phyloP scores from a whole-genome alignment of 2,113 vertebrate species.

The Nibea coibor region DNA sequence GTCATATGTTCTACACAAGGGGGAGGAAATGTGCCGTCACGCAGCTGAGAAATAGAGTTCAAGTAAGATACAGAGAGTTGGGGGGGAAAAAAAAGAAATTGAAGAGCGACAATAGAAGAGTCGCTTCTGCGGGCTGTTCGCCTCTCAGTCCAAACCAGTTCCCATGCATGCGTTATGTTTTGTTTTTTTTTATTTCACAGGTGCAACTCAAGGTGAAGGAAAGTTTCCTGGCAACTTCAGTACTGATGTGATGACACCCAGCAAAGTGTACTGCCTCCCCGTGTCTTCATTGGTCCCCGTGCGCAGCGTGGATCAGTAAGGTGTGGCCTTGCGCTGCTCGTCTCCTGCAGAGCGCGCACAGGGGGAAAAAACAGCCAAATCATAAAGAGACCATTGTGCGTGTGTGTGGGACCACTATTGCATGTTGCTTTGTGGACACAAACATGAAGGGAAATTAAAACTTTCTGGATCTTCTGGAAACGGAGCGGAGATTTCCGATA shows the following conservation, averaged over 20 bases:
- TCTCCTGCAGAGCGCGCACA: slow-evolving; percentile 28
- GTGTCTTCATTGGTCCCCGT: slow-evolving; percentile 40
- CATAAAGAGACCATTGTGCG: slow-evolving; percentile 19
- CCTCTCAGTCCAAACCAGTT: not conserved
- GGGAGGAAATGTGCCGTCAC: slow-evolving; percentile 19
- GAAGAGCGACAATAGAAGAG: not conserved
- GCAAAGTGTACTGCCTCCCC: not conserved
- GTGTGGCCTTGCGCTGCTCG: slow-evolving; percentile 54
- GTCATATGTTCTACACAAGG: slow-evolving; percentile 31
- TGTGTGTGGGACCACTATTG: not conserved
- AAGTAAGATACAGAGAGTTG: not conserved
- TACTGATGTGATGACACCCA: not conserved
- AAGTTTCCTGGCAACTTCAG: not conserved
- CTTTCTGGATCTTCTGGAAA: not conserved
- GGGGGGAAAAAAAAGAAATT: not conserved
- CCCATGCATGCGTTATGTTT: not conserved
- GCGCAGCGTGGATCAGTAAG: slow-evolving; percentile 35
- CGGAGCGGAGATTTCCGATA: not conserved
- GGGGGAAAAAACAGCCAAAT: not conserved
- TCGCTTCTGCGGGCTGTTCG: not conserved
- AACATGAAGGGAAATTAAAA: not conserved
- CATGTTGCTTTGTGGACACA: not conserved
- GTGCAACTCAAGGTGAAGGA: slow-evolving; percentile 9
- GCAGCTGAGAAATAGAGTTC: accelerated
- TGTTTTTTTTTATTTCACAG: not conserved